Base-by-base conservation (phyloP, 2,888 invertebrate species). In the Belgica antarctica region DNA sequence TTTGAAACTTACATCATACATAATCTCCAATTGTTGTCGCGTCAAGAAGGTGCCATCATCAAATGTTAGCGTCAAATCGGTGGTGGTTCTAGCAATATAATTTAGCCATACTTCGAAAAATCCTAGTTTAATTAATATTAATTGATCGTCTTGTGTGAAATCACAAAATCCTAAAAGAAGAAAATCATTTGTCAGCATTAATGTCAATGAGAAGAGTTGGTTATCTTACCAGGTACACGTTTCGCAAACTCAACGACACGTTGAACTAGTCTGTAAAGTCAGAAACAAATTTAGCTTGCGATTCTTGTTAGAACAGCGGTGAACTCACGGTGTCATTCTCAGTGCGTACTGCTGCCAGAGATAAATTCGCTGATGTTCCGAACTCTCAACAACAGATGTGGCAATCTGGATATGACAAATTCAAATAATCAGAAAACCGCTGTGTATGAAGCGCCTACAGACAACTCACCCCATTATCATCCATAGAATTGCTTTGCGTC, bases 71-170 rank as follows among this genome's bases (percentile, higher is more conserved):
- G 87, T 86, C 65, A 87, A 83, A 71, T 88, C 85, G 41, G 87
- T 87, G 47, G 92, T 89, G 81, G 94, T 85, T 73, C 90, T 86
- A 8, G 93, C 86, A 73, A 92, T 88, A 76, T 95, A 89, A 62
- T 92, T 88, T 73, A 96, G 84, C 96, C 96, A 97, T 72, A 96
- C 88, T 82, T 97, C 97, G 80, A 96, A 95, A 83, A 98, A 98
- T 72, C 96, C 96, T 77, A 89, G 87, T 84, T 98, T 97, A 77
- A 97, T 94, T 74, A 98, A 86, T 74, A 96, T 94, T 74, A 98
- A 85, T 81, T 98, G 97, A 82, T 97, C 97, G 78, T 96, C 96
- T 81, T 97, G 96, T 70, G 89, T 87, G 74, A 97, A 86, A 74
- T 89, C 88, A 77, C 88, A 86, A 83, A 97, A 97, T 73, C 94